Base-by-base conservation (phyloP, 2,113 vertebrate genomes). In the Miniopterus natalensis region DNA sequence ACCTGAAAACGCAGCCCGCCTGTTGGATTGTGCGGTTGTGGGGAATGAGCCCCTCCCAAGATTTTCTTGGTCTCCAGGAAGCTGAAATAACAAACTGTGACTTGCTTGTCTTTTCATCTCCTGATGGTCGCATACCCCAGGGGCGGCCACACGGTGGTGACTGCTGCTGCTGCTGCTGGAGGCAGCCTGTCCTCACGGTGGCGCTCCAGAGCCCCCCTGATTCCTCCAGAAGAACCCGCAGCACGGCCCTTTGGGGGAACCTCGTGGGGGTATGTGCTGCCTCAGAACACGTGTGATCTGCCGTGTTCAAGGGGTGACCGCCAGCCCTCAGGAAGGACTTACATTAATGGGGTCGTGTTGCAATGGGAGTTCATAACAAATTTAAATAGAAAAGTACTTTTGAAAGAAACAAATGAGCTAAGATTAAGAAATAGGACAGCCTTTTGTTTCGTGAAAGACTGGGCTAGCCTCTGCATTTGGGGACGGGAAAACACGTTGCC, bases 301-400 rank as follows among this genome's bases (percentile, higher is more conserved):
- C 71, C 59, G 42, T 86, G 49, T 81, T 91, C 81, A 83, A 93
- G 85, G 36, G 20, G 75, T 55, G 53, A 31, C 31, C 29, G 17
- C 9, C 51, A 53, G 47, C 3, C 8, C 40, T 10, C 9, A 29
- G 65, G 47, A 88, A 84, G 94, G 94, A 95, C 68, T 95, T 95
- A 70, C 0, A 0, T 6, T 96, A 55, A 88, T 83, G 93, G 79
- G 84, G 79, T 93, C 95, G 92, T 51, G 27, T 81, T 95, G 84
- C 55, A 71, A 49, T 79, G 53, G 42, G 65, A 68, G 70, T 84
- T 78, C 0, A 2, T 71, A 92, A 61, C 47, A 85, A 53, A 97
- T 94, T 95, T 92, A 96, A 95, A 88, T 83, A 65, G 78, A 77
- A 94, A 79, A 88, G 21, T 92, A 86, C 20, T 92, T 95, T 95